Percentiles rank a stretch among this genome's conserved stretches.
phyloP scores from a whole-genome alignment of 2,888 invertebrate species.

The Ennomos fuscantarius region DNA sequence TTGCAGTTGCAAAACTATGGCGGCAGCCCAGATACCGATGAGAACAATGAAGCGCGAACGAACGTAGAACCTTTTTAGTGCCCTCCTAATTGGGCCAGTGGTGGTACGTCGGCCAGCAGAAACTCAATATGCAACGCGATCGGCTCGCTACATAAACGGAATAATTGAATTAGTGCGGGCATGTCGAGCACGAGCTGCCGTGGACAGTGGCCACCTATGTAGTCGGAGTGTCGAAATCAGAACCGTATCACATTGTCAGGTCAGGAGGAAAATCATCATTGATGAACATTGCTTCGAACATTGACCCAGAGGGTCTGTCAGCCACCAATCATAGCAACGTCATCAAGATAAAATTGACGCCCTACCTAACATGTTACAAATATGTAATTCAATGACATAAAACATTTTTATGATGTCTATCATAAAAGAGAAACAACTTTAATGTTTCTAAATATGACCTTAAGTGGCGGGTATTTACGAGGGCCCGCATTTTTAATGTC shows the following conservation, averaged over 20 bases:
- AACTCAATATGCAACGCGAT: conserved; percentile 81
- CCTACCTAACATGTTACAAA: conserved; percentile 22
- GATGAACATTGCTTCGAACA: conserved; percentile 11
- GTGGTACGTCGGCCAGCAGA: conserved; percentile 66
- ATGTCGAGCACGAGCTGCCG: conserved; percentile 63
- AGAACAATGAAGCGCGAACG: conserved; percentile 79
- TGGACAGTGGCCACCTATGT: conserved; percentile 57
- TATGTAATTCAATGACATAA: conserved; percentile 32
- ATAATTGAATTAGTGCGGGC: conserved; percentile 78
- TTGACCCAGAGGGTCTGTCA: conserved; percentile 16
- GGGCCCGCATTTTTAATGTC: conserved; percentile 34
- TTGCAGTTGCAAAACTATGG: conserved; percentile 68
- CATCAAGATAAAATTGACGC: conserved; percentile 23
- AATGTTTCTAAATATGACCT: conserved; percentile 42
- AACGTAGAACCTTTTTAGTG: conserved; percentile 77
- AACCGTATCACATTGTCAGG: conserved; percentile 20
- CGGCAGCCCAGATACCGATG: conserved; percentile 72
- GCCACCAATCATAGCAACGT: conserved; percentile 15
- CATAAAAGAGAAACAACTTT: conserved; percentile 43
- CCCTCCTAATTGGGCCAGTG: conserved; percentile 78
- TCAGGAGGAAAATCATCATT: conserved; percentile 21
- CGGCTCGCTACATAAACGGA: conserved; percentile 75
- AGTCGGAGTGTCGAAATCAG: conserved; percentile 33
- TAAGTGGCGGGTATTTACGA: conserved; percentile 38
- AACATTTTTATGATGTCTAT: conserved; percentile 38